Conservation (phyloP, 2,888 invertebrate genomes). For the Drepanosiphum platanoidis region DNA sequence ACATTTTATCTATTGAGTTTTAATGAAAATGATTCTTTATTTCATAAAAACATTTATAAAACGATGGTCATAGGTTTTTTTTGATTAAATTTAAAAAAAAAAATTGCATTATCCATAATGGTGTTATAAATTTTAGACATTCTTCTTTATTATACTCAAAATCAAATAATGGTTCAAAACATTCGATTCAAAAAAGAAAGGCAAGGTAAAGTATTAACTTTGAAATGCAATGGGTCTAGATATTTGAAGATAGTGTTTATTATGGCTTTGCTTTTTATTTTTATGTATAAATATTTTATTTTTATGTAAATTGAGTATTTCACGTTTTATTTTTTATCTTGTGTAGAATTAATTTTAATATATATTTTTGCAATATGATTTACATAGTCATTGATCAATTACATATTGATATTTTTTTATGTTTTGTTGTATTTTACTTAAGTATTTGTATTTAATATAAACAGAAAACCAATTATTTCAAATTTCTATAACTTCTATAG, state of each 20-base stretch:
- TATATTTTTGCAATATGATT: too few relatives aligned
- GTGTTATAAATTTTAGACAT: slow-evolving; percentile 11
- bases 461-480: too few relatives aligned
- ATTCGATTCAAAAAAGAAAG: slow-evolving; percentile 34
- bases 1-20: not conserved
- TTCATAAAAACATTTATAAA: not conserved
- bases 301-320: too few relatives aligned
- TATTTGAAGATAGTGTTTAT: not conserved
- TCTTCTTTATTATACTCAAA: slow-evolving; percentile 41
- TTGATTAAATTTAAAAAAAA: too few relatives aligned
- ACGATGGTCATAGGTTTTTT: not conserved
- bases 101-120: not conserved
- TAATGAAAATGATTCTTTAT: not conserved
- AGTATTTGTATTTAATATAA: too few relatives aligned
- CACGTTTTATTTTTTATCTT: too few relatives aligned
- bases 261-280: not conserved
- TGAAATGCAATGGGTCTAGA: not conserved
- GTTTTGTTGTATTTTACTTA: too few relatives aligned
- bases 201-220: slow-evolving; percentile 24
- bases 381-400: too few relatives aligned
- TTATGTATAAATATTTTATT: too few relatives aligned
- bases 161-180: slow-evolving; percentile 29
- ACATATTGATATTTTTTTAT: too few relatives aligned
- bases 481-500: too few relatives aligned
- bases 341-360: too few relatives aligned